Evolutionary conservation across 2,888 invertebrate genomes (phyloP).

Genomic region (Schizotus pectinicornis): DNA sequence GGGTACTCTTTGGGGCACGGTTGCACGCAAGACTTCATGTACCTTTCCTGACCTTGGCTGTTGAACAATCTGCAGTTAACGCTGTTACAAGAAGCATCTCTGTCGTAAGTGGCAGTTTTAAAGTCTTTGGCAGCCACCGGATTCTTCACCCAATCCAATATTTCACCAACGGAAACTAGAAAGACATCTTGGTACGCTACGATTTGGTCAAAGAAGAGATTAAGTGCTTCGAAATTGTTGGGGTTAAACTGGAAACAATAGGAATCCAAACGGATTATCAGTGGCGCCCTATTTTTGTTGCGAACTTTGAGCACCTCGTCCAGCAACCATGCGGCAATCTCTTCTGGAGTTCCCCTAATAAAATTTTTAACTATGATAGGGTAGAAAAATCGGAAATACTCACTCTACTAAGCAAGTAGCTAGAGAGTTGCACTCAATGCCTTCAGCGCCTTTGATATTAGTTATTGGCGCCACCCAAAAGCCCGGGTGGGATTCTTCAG

Average conservation of each 20-base stretch:
- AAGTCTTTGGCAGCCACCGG: constrained; percentile 49
- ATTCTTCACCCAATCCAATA: constrained; percentile 57
- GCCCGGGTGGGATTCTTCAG: constrained; percentile 64
- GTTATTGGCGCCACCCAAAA: constrained; percentile 73
- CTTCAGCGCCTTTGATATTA: constrained; percentile 60
- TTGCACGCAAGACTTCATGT: constrained; percentile 56
- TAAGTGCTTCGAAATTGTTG: constrained; percentile 46
- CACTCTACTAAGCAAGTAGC: constrained; percentile 62
- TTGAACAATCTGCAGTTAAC: constrained; percentile 43
- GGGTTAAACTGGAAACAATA: constrained; percentile 58
- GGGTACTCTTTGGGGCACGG: constrained; percentile 57
- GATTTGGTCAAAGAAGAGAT: constrained; percentile 53
- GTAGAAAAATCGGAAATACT: too few species aligned
- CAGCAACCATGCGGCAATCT: constrained; percentile 56
- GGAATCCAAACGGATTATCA: constrained; percentile 32
- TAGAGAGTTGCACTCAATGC: constrained; percentile 64
- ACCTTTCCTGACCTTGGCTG: constrained; percentile 42
- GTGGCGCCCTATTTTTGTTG: constrained; percentile 39
- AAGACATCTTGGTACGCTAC: constrained; percentile 51
- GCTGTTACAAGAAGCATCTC: constrained; percentile 34
- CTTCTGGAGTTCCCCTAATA: constrained; percentile 48
- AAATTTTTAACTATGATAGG: too few species aligned
- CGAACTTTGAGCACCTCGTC: constrained; percentile 59
- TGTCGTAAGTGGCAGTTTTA: constrained; percentile 28
- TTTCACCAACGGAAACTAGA: constrained; percentile 55